Base-by-base conservation (phyloP, 2,797 vertebrate genomes). In the Schizothorax lantsangensis region DNA sequence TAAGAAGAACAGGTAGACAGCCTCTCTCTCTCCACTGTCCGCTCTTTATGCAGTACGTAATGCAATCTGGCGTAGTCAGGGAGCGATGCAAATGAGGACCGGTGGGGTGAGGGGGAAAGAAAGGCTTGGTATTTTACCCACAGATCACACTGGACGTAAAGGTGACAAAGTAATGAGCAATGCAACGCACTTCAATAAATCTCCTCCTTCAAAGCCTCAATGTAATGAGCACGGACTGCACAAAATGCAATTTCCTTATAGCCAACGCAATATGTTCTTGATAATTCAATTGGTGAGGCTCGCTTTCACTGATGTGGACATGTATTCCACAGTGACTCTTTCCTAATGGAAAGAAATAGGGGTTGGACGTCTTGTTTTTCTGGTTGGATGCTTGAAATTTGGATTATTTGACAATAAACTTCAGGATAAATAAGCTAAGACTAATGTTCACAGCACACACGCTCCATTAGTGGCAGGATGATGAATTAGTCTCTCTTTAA, bases 41-140 rank as follows among this genome's bases (percentile, higher is more conserved):
- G 69, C 23, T 89, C 90, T 90, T 89, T 88, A 86, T 89, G 84
- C 62, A 40, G 79, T 64, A 83, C 40, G 88, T 89, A 92, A 90
- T 88, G 89, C 79, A 81, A 92, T 89, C 85, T 83, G 69, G 62
- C 33, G 40, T 84, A 88, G 88, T 89, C 88, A 89, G 88, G 90
- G 93, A 92, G 89, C 72, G 89, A 95, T 94, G 94, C 84, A 95
- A 94, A 95, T 94, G 89, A 95, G 91, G 75, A 86, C 78, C 52
- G 12, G 23, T 64, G 83, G 93, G 92, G 94, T 59, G 92, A 92
- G 91, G 62, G 66, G 30, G 68, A 38, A 71, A 57, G 93, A 92
- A 91, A 91, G 86, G 88, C 92, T 93, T 94, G 92, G 91, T 91
- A 92, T 93, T 95, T 85, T 92, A n/a, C 92, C 91, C 92, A 92